Conservation (phyloP, 2,113 vertebrate species). For the Brachypteracias leptosomus region DNA sequence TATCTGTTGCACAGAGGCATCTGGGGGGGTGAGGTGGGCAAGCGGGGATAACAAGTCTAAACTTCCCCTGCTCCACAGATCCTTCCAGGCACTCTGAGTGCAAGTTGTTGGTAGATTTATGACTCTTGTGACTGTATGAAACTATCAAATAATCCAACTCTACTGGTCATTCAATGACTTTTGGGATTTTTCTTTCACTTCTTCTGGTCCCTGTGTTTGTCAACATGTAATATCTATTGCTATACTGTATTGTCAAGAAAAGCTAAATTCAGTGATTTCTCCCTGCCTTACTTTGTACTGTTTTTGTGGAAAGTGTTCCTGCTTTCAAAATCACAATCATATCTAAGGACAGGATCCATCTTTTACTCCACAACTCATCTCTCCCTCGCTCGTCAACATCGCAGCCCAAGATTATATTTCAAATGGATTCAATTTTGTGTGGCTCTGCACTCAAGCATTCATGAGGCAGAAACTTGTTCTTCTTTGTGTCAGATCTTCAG, state of each 20-base stretch:
- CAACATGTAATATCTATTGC: not conserved
- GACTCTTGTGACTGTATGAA: not conserved
- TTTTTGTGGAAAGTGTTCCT: not conserved
- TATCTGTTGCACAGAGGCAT: no score
- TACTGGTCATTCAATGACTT: not conserved
- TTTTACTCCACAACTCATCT: not conserved
- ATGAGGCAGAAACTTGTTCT: not conserved
- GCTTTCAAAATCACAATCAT: not conserved
- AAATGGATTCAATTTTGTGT: not conserved
- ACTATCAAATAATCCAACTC: not conserved
- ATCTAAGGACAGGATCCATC: not conserved
- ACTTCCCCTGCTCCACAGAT: not conserved
- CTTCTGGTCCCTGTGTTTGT: not conserved
- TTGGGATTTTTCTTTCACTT: accelerated
- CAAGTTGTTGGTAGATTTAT: not conserved
- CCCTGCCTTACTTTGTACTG: not conserved
- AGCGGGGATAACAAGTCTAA: no score
- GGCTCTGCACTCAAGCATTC: not conserved
- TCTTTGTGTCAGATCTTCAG: not conserved
- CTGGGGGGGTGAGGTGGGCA: no score
- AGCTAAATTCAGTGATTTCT: not conserved
- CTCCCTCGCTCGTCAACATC: not conserved
- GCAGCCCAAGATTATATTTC: not conserved
- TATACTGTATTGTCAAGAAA: not conserved
- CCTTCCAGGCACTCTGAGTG: not conserved